Evolutionary conservation across 2,888 invertebrate species (phyloP), one percentile per base, ranked within the genome.

Genomic region (Hypselothyrea guttata): DNA sequence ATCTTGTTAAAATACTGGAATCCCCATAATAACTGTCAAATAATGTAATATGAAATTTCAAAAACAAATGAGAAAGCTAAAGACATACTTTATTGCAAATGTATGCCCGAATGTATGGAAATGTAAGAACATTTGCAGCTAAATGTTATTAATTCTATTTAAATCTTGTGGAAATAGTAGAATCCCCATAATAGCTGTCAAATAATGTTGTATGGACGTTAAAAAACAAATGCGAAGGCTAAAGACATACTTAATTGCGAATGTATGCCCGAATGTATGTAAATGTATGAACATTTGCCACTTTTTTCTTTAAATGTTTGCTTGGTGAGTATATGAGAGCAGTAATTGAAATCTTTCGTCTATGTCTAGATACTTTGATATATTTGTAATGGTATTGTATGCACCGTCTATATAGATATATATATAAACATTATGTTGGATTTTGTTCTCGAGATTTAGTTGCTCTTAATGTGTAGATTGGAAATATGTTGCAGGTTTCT

Each of bases 171-270:
- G 73, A 71, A 83, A 83, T 83, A 83, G 86, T 83, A 86, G 54
- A 68, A 63, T 71, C n/a, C 35, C 13, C 59, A 71, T 85, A 82
- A 76, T 85, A 84, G 65, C 79, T 68, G 53, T 74, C 77, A 72
- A 63, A 76, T 77, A 60, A 16, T 38, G 16, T 78, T n/a, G 69
- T 71, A 74, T 82, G 72, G 59, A 56, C n/a, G n/a, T 74, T 66
- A 81, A 69, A 66, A 82, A 83, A 84, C 85, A 85, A 79, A 75
- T 67, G 77, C 75, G 79, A 68, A 84, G 78, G 75, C 83, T 62
- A 33, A 55, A 56, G 46, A 48, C 53, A 7, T n/a, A n/a, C n/a
- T n/a, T n/a, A n/a, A n/a, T n/a, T n/a, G n/a, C n/a, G 15, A 7
- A 9, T 30, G 7, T n/a, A 9, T 30, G 9, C 30, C 13, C 40